These are phyloP conservation scores for Anas georgica DNA, from an alignment of 2,797 vertebrate species.

Conservation along the genomic window DNA sequence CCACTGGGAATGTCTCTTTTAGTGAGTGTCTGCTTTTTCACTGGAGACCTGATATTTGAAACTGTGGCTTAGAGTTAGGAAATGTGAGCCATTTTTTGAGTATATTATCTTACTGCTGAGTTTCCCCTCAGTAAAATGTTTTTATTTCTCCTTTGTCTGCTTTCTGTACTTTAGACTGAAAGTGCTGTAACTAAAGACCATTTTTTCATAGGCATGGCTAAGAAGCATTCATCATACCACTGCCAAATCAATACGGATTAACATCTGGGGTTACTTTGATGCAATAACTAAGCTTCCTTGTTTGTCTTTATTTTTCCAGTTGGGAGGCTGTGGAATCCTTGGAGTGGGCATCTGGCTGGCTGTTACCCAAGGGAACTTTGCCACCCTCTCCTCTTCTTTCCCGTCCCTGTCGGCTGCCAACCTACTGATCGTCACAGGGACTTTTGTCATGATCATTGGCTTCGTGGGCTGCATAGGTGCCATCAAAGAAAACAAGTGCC, in stretches of 20 bases:
- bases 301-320: slow-evolving; percentile 74
- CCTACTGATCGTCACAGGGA: slow-evolving; percentile 91
- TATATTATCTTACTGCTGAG: not conserved
- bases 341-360: slow-evolving; percentile 98
- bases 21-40: not conserved
- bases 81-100: not conserved
- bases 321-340: slow-evolving; percentile 96
- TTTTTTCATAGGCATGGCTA: not conserved
- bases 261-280: not conserved
- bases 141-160: not conserved
- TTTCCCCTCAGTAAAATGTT: not conserved
- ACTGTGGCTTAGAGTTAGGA: not conserved
- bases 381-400: slow-evolving; percentile 94
- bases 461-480: slow-evolving; percentile 96
- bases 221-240: not conserved
- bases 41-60: not conserved
- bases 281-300: not conserved
- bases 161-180: not conserved
- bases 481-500: slow-evolving; percentile 94
- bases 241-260: not conserved
- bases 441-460: slow-evolving; percentile 96
- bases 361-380: slow-evolving; percentile 97
- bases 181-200: not conserved
- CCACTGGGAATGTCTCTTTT: not conserved
- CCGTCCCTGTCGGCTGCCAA: slow-evolving; percentile 96